A percentile compares a stretch with the other conserved stretches of the same genome.
Evolutionary conservation across 2,797 vertebrate species (phyloP).

Genomic region (Buphagus erythrorhynchus): DNA sequence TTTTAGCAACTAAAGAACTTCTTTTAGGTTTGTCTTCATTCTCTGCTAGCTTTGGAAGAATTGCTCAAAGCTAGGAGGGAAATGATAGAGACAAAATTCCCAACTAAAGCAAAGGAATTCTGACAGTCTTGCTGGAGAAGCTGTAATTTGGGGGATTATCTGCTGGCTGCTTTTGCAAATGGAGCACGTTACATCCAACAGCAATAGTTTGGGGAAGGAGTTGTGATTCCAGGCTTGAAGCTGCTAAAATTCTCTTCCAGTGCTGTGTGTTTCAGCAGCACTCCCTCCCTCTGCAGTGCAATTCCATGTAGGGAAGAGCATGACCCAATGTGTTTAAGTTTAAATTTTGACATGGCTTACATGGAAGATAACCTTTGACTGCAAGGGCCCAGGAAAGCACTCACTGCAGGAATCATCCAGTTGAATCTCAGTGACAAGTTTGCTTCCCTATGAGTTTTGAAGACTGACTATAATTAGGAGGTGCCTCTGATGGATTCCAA

Average conservation of each 20-base stretch:
- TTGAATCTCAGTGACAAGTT: not conserved
- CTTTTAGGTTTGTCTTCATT: not conserved
- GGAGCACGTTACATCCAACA: not conserved
- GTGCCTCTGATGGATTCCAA: constrained; percentile 58
- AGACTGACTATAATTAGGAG: constrained; percentile 47
- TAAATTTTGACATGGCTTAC: not conserved
- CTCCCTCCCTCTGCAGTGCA: not conserved
- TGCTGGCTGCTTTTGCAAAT: not conserved
- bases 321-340: not conserved
- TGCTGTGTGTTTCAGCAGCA: not conserved
- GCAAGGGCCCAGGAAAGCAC: not conserved
- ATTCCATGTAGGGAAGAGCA: not conserved
- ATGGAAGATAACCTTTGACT: constrained; percentile 51
- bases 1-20: not conserved
- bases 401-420: not conserved
- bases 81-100: not conserved
- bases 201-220: not conserved
- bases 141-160: not conserved
- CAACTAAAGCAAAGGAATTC: not conserved
- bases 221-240: accelerated
- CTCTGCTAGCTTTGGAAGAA: not conserved
- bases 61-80: not conserved
- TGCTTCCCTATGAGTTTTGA: constrained; percentile 26
- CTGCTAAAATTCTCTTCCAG: not conserved
- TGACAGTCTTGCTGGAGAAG: not conserved